A percentile compares a stretch with the other conserved stretches of the same genome.
Evolutionary conservation across 1,140 invertebrate species (phyloP).

Genomic region (Scaptomyza pallida): DNA sequence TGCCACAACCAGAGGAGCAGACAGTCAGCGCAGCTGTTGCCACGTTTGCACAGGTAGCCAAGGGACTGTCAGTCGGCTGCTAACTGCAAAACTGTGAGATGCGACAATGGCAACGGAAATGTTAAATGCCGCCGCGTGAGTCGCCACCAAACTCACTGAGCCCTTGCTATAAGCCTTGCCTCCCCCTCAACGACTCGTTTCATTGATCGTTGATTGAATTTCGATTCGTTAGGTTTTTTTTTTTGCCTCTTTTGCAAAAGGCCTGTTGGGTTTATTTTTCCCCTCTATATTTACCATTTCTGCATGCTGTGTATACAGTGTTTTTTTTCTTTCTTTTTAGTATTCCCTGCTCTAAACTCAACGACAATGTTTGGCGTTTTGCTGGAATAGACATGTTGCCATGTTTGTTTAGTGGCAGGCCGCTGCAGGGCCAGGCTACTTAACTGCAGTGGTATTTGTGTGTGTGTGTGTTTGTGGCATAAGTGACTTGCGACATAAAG

Average conservation of each 20-base stretch:
- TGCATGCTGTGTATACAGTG: conserved; percentile 31
- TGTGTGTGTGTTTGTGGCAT: conserved; percentile 36
- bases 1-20: conserved; percentile 32
- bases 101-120: conserved; percentile 71
- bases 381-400: conserved; percentile 69
- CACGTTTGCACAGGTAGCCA: conserved; percentile 29
- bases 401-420: conserved; percentile 61
- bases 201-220: conserved; percentile 82
- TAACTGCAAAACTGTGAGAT: conserved; percentile 11
- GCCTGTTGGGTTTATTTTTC: conserved; percentile 31
- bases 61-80: conserved; percentile 14
- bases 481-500: conserved; percentile 79
- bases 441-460: conserved; percentile 35
- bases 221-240: conserved; percentile 62
- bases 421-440: conserved; percentile 56
- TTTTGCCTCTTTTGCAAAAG: background rate
- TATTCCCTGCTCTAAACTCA: conserved; percentile 4
- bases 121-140: conserved; percentile 74
- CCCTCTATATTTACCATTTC: conserved; percentile 41
- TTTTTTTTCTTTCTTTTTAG: conserved; percentile 19
- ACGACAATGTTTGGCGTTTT: conserved; percentile 18
- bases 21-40: conserved; percentile 38
- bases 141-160: conserved; percentile 9
- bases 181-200: conserved; percentile 39
- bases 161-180: background rate